phyloP scores from a whole-genome alignment of 2,888 invertebrate genomes.

The Agapostemon virescens region DNA sequence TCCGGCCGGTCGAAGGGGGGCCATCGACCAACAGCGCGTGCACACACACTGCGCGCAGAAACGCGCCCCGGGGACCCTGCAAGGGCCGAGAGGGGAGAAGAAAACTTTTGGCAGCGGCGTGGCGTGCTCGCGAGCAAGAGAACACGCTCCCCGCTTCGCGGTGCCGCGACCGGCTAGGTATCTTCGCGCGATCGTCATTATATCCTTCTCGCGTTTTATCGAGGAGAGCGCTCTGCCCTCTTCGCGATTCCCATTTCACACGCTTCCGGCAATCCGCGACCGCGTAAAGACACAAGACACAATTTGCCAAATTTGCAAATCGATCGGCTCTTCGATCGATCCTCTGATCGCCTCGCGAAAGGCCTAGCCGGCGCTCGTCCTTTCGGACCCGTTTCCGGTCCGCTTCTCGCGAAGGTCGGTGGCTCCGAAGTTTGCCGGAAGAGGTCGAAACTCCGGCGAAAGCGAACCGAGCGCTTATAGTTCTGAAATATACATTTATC shows the following conservation, averaged over 20 bases:
- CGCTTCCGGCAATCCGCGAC: constrained; percentile 32
- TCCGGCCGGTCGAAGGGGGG: constrained; percentile 38
- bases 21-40: constrained; percentile 20
- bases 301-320: constrained; percentile 6
- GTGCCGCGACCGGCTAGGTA: constrained; percentile 63
- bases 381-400: neutral
- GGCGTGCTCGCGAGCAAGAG: constrained; percentile 22
- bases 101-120: constrained; percentile 44
- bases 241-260: constrained; percentile 53
- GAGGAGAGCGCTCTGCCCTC: constrained; percentile 16
- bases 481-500: neutral
- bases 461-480: neutral
- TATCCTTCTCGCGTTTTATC: constrained; percentile 76
- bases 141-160: constrained; percentile 35
- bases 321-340: neutral
- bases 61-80: constrained; percentile 20
- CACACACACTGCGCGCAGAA: neutral
- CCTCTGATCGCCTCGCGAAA: neutral
- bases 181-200: constrained; percentile 73
- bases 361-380: neutral
- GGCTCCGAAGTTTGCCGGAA: neutral
- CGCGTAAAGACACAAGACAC: too few species aligned
- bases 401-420: neutral
- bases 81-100: constrained; percentile 39
- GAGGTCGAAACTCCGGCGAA: neutral